phyloP scores from a whole-genome alignment of 2,797 vertebrate genomes.

The Acanthopagrus latus region DNA sequence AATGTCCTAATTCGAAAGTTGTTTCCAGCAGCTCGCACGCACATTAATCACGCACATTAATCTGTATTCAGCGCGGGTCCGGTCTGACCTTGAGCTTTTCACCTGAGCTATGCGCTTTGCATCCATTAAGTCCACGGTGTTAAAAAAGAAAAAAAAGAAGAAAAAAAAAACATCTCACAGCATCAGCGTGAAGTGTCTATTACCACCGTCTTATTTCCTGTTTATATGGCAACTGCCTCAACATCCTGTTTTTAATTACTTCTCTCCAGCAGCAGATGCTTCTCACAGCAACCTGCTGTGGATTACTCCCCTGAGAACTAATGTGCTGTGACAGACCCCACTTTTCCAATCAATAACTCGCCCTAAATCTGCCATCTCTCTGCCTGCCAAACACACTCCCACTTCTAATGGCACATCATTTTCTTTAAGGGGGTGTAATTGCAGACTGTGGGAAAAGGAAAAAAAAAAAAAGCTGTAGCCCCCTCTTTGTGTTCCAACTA shows the following conservation, averaged over 20 bases:
- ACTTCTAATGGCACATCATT: constrained; percentile 86
- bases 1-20: constrained; percentile 63
- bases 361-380: constrained; percentile 89
- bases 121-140: constrained; percentile 81
- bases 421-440: constrained; percentile 86
- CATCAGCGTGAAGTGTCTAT: constrained; percentile 86
- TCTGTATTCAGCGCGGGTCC: constrained; percentile 78
- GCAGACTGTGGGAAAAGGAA: constrained; percentile 66
- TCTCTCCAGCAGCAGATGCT: constrained; percentile 87
- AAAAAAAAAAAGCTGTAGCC: constrained; percentile 66
- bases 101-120: constrained; percentile 80
- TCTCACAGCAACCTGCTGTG: constrained; percentile 87
- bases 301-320: constrained; percentile 87
- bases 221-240: constrained; percentile 88
- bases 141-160: too few relatives aligned
- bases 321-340: constrained; percentile 90
- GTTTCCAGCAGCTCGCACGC: constrained; percentile 52
- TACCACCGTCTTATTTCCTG: constrained; percentile 87
- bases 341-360: constrained; percentile 90
- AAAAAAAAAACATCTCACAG: constrained; percentile 76
- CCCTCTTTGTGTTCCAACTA: constrained; percentile 70
- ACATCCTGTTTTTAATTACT: constrained; percentile 90
- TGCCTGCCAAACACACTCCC: constrained; percentile 85
- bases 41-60: constrained; percentile 76
- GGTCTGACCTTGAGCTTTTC: constrained; percentile 82